Base-by-base conservation (phyloP, 2,113 vertebrate species). In the Diadophis punctatus region DNA sequence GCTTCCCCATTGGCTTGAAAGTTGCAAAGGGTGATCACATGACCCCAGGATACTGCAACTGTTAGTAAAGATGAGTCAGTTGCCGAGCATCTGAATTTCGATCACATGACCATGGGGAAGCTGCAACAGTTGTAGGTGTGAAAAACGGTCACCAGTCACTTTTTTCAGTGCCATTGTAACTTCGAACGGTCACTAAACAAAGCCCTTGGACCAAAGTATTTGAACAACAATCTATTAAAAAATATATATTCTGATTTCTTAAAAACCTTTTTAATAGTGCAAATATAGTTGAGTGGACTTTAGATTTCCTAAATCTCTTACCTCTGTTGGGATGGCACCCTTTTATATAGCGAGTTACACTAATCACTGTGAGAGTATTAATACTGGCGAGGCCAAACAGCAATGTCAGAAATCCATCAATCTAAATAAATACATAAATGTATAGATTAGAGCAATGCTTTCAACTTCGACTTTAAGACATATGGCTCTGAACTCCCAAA, bases 281-380 rank as follows among this genome's bases (percentile, higher is more conserved):
- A 80, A 80, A n/a, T n/a, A 4, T n/a, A 14, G 16, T 39, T 20
- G 30, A 27, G 48, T n/a, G 39, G 55, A 92, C 16, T 56, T 11
- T 27, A 7, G 86, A 27, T 46, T 63, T 48, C 30, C 20, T 14
- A 63, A 8, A 85, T 4, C 48, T 92, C 95, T 97, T 96, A 98
- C 98, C 98, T 98, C 97, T 98, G 90, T 96, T 96, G 23, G 98
- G 98, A 93, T 98, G 98, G 86, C 98, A 98, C 91, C 97, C 98
- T 95, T 98, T 98, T 95, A 99, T 98, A 93, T 98, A 99, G 93
- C 98, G 97, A 88, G 98, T 98, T 93, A 99, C 94, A 84, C 98
- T 99, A 96, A 99, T 98, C 51, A 99, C 98, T 0, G 98, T 98
- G 87, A 99, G 97, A 23, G 98, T 99, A 95, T 98, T 98, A 97